A percentile compares a stretch with the other conserved stretches of the same genome.
Evolutionary conservation across 2,797 vertebrate genomes (phyloP).

Genomic region (Picus viridis): DNA sequence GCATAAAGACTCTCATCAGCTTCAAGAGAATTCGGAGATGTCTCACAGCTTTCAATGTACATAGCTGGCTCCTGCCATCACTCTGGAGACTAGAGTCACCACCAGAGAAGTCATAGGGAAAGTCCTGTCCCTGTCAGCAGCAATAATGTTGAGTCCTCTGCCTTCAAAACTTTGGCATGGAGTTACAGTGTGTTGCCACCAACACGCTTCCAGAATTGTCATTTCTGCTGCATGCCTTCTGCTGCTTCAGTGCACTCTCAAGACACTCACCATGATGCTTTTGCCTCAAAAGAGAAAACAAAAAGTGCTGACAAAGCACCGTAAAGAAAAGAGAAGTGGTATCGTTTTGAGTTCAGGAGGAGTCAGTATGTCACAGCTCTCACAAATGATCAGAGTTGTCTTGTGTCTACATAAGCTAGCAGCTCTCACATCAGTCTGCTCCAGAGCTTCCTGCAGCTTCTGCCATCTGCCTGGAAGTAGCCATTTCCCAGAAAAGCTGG

Average conservation of each 20-base stretch:
- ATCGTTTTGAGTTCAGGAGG: neutral
- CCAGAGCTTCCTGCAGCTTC: constrained; percentile 6
- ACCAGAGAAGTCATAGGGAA: neutral
- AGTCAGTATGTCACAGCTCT: neutral
- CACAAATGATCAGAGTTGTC: neutral
- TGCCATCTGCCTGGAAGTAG: constrained; percentile 55
- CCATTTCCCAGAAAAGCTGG: constrained; percentile 27
- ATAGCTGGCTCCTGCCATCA: neutral
- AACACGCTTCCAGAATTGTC: neutral
- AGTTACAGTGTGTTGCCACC: neutral
- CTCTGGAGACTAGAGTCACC: neutral
- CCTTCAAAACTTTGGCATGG: neutral
- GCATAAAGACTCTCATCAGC: neutral
- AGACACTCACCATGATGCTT: neutral
- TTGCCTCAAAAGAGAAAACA: neutral
- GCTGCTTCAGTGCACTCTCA: neutral
- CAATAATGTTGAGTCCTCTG: neutral
- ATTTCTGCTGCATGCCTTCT: neutral
- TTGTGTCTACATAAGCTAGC: neutral
- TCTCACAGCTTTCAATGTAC: neutral
- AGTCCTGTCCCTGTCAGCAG: neutral
- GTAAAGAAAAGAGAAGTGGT: neutral
- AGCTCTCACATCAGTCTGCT: neutral
- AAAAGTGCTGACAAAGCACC: neutral
- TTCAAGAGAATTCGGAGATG: neutral